Percentiles rank a stretch among this genome's conserved stretches.
Evolutionary conservation across 2,113 vertebrate species (phyloP).

Genomic region (Alectura lathami): DNA sequence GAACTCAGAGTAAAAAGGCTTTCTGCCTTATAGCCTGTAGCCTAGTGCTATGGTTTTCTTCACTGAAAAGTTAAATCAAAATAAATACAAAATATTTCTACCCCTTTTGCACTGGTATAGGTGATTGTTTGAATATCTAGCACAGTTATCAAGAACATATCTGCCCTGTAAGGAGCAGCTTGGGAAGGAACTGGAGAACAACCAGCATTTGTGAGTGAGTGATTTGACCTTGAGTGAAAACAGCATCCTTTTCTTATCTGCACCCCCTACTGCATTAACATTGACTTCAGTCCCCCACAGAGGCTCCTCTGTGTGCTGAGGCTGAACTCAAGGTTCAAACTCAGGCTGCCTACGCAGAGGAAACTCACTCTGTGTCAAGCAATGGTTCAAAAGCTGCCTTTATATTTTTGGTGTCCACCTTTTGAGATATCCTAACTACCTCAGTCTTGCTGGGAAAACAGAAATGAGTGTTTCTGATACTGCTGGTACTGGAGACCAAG

Average conservation of each 20-base stretch:
- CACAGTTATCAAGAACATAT: accelerated
- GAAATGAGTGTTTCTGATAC: neutral
- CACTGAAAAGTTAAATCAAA: neutral
- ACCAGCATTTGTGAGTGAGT: neutral
- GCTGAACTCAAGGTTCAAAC: slow-evolving; percentile 37
- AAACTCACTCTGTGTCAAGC: neutral
- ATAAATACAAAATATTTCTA: neutral
- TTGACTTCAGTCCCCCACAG: neutral
- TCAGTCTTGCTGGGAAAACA: neutral
- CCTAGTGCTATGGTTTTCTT: neutral
- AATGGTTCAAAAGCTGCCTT: neutral
- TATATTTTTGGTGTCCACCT: neutral
- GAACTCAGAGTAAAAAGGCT: neutral
- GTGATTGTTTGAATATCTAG: neutral
- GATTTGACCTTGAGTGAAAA: neutral
- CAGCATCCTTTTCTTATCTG: neutral
- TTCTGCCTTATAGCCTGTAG: neutral
- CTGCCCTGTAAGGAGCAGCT: neutral
- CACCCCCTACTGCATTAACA: neutral
- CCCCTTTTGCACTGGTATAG: neutral
- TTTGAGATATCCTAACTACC: neutral
- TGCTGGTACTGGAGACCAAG: neutral
- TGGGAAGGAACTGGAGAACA: neutral
- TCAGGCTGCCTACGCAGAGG: neutral
- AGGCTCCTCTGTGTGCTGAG: neutral